Evolutionary conservation across 2,888 invertebrate species (phyloP).

Genomic region (Stomorhina lunata): DNA sequence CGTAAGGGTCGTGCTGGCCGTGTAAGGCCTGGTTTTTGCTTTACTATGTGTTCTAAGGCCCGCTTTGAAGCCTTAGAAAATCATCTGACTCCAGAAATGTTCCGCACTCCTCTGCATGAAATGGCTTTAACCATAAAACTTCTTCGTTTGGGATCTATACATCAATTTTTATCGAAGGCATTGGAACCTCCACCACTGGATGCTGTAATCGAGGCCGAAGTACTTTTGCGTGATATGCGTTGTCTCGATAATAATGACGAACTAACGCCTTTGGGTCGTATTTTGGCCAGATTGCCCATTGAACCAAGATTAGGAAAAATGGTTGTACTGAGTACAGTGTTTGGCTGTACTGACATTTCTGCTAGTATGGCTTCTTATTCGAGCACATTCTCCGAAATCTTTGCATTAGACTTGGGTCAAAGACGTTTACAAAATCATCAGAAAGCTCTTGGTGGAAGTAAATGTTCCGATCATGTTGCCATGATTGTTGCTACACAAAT

Average conservation of each 20-base stretch:
- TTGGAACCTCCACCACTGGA: conserved; percentile 98
- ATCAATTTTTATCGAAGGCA: conserved; percentile 96
- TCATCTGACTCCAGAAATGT: conserved; percentile 98
- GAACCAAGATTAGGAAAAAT: conserved; percentile 98
- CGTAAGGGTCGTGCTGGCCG: conserved; percentile 94
- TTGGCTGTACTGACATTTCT: conserved; percentile 94
- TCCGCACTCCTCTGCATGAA: conserved; percentile 97
- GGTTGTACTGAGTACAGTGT: conserved; percentile 96
- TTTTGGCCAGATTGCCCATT: conserved; percentile 96
- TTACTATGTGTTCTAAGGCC: conserved; percentile 92
- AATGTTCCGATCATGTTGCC: conserved; percentile 97
- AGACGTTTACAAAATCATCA: conserved; percentile 91
- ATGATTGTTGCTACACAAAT: conserved; percentile 95
- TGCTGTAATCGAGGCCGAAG: conserved; percentile 98
- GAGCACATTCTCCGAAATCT: conserved; percentile 97
- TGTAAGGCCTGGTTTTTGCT: conserved; percentile 95
- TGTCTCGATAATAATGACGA: conserved; percentile 93
- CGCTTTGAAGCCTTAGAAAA: conserved; percentile 88
- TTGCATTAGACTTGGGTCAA: conserved; percentile 88
- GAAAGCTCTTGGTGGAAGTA: conserved; percentile 90
- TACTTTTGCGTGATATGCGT: conserved; percentile 89
- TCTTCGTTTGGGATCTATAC: conserved; percentile 93
- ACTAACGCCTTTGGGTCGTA: conserved; percentile 94
- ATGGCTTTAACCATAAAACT: conserved; percentile 93
- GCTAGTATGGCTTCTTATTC: conserved; percentile 97